Percentiles rank a stretch among this genome's conserved stretches.
phyloP scores from a whole-genome alignment of 1,140 invertebrate genomes.

The Geopemphigus sp. region DNA sequence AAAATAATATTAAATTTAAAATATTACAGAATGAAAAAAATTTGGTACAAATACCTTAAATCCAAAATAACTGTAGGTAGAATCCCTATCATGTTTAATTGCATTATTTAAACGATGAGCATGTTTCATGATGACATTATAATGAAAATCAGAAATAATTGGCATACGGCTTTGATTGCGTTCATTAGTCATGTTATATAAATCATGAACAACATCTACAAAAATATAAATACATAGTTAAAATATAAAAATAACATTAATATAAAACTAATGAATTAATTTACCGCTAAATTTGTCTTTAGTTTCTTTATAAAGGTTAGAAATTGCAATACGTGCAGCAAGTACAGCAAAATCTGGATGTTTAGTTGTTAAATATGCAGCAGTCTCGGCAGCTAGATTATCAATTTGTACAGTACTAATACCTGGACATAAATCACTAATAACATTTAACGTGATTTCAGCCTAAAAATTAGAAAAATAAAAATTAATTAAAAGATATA shows the following conservation, averaged over 20 bases:
- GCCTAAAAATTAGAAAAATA: conserved; percentile 59
- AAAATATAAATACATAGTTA: conserved; percentile 53
- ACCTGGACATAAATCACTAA: conserved; percentile 90
- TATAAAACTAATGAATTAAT: conserved; percentile 49
- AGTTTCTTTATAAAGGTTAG: conserved; percentile 97
- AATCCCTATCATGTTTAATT: conserved; percentile 97
- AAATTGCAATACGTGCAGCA: conserved; percentile 92
- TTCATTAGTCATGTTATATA: conserved; percentile 75
- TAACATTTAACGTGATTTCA: conserved; percentile 82
- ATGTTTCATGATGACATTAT: conserved; percentile 83
- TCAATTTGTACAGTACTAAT: conserved; percentile 96
- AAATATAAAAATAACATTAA: neutral
- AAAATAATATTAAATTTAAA: conserved; percentile 4
- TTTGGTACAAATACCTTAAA: conserved; percentile 70
- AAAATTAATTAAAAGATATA: neutral
- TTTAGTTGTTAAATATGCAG: conserved; percentile 91
- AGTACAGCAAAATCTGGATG: conserved; percentile 97
- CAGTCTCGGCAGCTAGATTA: conserved; percentile 94
- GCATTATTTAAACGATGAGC: conserved; percentile 89
- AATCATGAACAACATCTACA: conserved; percentile 86
- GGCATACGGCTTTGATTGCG: conserved; percentile 69
- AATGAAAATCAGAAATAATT: conserved; percentile 82
- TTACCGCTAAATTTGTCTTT: conserved; percentile 85
- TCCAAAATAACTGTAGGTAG: conserved; percentile 97
- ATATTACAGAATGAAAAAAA: conserved; percentile 9